These are phyloP conservation scores for Caenorhabditis briggsae DNA, from an alignment of 1,140 invertebrate species.

Conservation along the genomic window DNA sequence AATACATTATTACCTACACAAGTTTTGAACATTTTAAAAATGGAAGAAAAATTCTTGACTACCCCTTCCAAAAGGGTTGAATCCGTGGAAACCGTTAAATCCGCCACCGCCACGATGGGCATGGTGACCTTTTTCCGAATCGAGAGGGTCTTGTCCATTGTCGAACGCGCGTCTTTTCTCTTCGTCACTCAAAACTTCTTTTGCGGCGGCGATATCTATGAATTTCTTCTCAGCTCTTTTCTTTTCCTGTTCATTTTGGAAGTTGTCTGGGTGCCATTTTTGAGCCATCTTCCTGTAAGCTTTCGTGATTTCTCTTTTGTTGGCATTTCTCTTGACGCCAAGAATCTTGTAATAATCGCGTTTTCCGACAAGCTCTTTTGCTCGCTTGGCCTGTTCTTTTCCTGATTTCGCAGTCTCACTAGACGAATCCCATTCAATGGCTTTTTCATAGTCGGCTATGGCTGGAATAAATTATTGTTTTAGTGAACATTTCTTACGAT, in stretches of 20 bases:
- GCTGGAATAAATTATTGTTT: constrained; percentile 81
- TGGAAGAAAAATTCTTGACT: constrained; percentile 86
- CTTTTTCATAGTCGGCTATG: constrained; percentile 88
- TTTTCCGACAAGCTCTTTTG: constrained; percentile 92
- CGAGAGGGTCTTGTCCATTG: constrained; percentile 93
- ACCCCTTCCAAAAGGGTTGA: constrained; percentile 73
- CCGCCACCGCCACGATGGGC: constrained; percentile 86
- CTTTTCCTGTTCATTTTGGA: constrained; percentile 87
- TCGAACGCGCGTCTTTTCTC: constrained; percentile 82
- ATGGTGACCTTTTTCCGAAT: constrained; percentile 84
- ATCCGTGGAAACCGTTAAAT: constrained; percentile 86
- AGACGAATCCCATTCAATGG: constrained; percentile 87
- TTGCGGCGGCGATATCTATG: constrained; percentile 98
- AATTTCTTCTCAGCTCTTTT: constrained; percentile 96
- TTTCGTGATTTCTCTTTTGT: constrained; percentile 94
- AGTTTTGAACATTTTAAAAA: constrained; percentile 85
- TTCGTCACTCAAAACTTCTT: constrained; percentile 89
- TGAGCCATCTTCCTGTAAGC: constrained; percentile 97
- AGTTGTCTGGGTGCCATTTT: constrained; percentile 99
- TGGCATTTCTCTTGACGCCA: constrained; percentile 86
- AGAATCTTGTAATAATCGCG: constrained; percentile 99
- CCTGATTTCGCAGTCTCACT: constrained; percentile 90
- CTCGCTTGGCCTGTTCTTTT: constrained; percentile 88
- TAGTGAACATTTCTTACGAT: not conserved
- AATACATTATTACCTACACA: not conserved